phyloP scores from a whole-genome alignment of 2,113 vertebrate genomes.

The Aramus guarauna region DNA sequence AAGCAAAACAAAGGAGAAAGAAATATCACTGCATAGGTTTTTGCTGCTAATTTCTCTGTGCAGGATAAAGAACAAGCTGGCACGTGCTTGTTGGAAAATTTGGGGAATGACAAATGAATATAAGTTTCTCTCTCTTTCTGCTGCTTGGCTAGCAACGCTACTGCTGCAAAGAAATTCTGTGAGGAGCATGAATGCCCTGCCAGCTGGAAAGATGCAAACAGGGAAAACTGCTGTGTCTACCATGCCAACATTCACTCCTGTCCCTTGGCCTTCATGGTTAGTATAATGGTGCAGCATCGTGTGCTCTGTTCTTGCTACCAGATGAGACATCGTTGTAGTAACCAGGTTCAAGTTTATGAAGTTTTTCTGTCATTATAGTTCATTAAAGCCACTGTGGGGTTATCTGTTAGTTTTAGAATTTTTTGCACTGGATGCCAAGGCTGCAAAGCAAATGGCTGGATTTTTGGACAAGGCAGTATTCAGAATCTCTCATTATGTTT shows the following conservation, averaged over 20 bases:
- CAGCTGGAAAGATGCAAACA: conserved; percentile 83
- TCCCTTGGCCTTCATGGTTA: conserved; percentile 82
- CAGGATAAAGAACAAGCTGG: not conserved
- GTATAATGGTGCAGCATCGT: not conserved
- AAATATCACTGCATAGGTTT: not conserved
- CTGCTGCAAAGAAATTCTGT: conserved; percentile 79
- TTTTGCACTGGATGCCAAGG: not conserved
- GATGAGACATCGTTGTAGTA: not conserved
- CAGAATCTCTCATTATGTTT: not conserved
- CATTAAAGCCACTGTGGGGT: not conserved
- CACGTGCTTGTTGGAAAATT: not conserved
- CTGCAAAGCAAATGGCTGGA: not conserved
- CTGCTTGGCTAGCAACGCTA: conserved; percentile 51
- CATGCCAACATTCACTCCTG: conserved; percentile 89
- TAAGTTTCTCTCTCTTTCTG: not conserved
- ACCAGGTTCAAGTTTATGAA: not conserved
- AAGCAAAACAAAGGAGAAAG: not conserved
- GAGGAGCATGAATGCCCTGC: conserved; percentile 77
- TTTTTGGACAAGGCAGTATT: not conserved
- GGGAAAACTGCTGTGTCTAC: conserved; percentile 84
- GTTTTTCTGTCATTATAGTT: not conserved
- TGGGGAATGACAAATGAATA: not conserved
- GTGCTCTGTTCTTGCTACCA: not conserved
- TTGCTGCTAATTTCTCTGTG: not conserved
- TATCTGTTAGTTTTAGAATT: not conserved